phyloP scores from a whole-genome alignment of 2,888 invertebrate species.

The Megalurothrips usitatus region DNA sequence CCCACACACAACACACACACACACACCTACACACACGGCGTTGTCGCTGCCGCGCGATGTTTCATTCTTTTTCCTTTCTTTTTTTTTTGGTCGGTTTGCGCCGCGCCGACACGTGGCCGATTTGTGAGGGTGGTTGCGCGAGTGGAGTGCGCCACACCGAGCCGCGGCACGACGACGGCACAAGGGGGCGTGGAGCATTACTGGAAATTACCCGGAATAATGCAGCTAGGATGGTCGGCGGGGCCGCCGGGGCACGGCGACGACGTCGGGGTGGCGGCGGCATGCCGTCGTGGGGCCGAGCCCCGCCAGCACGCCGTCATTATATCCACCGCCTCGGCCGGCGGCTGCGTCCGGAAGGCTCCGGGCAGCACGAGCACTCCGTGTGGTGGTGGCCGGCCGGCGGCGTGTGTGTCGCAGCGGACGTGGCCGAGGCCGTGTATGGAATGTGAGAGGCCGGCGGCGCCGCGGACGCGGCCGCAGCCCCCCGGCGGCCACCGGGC shows the following conservation, averaged over 20 bases:
- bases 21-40: too few species aligned
- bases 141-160: background rate
- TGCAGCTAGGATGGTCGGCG: too few species aligned
- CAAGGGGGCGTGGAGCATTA: background rate
- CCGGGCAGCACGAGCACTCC: too few species aligned
- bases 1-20: too few species aligned
- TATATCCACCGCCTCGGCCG: too few species aligned
- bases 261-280: too few species aligned
- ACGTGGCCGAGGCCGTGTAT: background rate
- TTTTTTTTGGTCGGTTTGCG: background rate
- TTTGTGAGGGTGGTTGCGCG: background rate
- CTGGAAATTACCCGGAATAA: too few species aligned
- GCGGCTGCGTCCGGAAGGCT: too few species aligned
- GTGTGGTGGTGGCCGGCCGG: background rate
- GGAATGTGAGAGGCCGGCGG: background rate
- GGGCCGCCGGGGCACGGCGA: too few species aligned
- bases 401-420: background rate
- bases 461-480: background rate
- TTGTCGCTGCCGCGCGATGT: background rate
- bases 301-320: too few species aligned
- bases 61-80: background rate
- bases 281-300: too few species aligned
- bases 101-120: background rate
- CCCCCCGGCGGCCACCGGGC: too few species aligned
- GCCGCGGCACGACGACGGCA: background rate